Evolutionary conservation across 2,113 vertebrate species (phyloP).

Genomic region (Takifugu flavidus): DNA sequence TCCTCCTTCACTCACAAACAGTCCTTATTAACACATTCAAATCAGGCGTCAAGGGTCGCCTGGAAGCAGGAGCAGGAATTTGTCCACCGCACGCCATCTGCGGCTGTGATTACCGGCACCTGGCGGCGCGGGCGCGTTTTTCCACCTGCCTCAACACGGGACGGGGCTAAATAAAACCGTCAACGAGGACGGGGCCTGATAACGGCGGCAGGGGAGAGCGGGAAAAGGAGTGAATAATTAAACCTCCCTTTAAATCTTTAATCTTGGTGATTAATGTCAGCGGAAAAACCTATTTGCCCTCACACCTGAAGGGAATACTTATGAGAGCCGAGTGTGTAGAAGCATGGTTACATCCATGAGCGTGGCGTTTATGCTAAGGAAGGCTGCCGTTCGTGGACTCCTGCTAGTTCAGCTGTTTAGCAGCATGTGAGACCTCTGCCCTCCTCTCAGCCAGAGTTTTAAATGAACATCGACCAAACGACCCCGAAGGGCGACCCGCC

Average conservation of each 20-base stretch:
- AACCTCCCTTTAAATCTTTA: slow-evolving; percentile 65
- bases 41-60: too few species aligned
- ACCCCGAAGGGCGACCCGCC: not conserved
- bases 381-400: too few species aligned
- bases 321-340: slow-evolving; percentile 31
- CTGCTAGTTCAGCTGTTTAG: too few species aligned
- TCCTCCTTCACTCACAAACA: too few species aligned
- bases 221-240: slow-evolving; percentile 60
- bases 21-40: too few species aligned
- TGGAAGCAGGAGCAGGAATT: not conserved
- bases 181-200: slow-evolving; percentile 19
- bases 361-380: slow-evolving; percentile 17
- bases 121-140: slow-evolving; percentile 30
- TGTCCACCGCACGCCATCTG: not conserved
- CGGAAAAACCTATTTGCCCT: slow-evolving; percentile 52
- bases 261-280: slow-evolving; percentile 66
- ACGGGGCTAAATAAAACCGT: slow-evolving; percentile 17
- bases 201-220: slow-evolving; percentile 13
- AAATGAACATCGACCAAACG: not conserved
- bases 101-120: slow-evolving; percentile 14
- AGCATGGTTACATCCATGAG: slow-evolving; percentile 33
- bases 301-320: slow-evolving; percentile 53
- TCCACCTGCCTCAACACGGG: not conserved
- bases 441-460: not conserved
- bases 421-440: too few species aligned